A percentile compares a stretch with the other conserved stretches of the same genome.
These are phyloP conservation scores for Eptesicus fuscus DNA, from an alignment of 2,113 vertebrate genomes.

Conservation along the genomic window DNA sequence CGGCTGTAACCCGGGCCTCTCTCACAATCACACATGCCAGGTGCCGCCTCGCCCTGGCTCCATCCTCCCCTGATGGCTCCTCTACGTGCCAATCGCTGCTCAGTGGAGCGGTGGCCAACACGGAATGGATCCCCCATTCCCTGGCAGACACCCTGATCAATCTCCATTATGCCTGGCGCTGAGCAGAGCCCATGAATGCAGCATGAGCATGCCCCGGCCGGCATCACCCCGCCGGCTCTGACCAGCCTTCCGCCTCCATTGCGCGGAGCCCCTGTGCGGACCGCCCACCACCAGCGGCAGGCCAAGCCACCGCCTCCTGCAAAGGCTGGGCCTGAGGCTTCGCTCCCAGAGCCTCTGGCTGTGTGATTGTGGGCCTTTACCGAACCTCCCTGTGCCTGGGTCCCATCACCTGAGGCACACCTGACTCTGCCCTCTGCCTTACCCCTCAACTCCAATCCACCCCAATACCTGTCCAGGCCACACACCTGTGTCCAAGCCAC, in stretches of 20 bases:
- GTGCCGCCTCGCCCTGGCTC: not conserved
- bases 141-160: not conserved
- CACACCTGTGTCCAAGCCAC: not conserved
- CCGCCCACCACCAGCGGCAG: not conserved
- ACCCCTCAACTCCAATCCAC: not conserved
- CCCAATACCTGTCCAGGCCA: not conserved
- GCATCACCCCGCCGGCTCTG: rapidly evolving
- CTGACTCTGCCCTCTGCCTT: not conserved
- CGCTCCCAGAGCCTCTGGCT: not conserved
- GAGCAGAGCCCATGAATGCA: not conserved
- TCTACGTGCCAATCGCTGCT: rapidly evolving
- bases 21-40: rapidly evolving
- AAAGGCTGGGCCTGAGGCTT: not conserved
- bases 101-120: not conserved
- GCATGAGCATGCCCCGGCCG: rapidly evolving
- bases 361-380: not conserved
- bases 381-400: not conserved
- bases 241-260: not conserved
- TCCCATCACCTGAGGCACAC: not conserved
- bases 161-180: not conserved
- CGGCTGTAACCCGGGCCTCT: not conserved
- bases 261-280: rapidly evolving
- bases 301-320: not conserved
- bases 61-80: not conserved
- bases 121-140: not conserved